Base-by-base conservation (phyloP, 2,888 invertebrate species). In the Hecatera dysodea region DNA sequence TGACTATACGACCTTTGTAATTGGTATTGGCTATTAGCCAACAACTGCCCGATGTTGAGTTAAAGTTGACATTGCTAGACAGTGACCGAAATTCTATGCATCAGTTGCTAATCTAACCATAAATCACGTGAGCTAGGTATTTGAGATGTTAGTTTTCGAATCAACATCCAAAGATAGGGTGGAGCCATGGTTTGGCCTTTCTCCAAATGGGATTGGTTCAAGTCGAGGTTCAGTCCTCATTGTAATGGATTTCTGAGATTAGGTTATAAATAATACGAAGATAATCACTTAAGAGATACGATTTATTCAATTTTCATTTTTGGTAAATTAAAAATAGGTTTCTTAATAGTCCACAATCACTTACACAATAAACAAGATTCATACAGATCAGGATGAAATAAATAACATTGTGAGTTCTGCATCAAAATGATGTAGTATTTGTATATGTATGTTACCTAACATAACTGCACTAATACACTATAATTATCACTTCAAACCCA, bases 311-410 rank as follows among this genome's bases (percentile, higher is more conserved):
- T 92, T 93, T 93, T 94, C 92, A 94, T 95, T 95, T 96, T 96
- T 95, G 95, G 95, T 95, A 95, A 94, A 94, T 93, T 94, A 94
- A 94, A 95, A 94, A 93, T 93, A 94, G 93, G 92, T 89, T 91
- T 93, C 93, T 93, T 90, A 93, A 91, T 93, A 93, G 92, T 94
- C 93, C 94, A 95, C 94, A 94, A 90, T 94, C 93, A 95, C 95
- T 94, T 94, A 95, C 91, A 93, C 92, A 88, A 87, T 92, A 92
- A 93, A 92, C 93, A 94, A 93, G 93, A 95, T 95, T 93, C 94
- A 93, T 94, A 96, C 95, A 95, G 94, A 95, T 94, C 94, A 93
- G 93, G 89, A 93, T 94, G 93, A 95, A 96, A 96, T 95, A 95
- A 96, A 95, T 95, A 95, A 93, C 91, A 93, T 90, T 93, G 94